Evolutionary conservation across 2,113 vertebrate species (phyloP).

Genomic region (rat (Rattus norvegicus)): DNA sequence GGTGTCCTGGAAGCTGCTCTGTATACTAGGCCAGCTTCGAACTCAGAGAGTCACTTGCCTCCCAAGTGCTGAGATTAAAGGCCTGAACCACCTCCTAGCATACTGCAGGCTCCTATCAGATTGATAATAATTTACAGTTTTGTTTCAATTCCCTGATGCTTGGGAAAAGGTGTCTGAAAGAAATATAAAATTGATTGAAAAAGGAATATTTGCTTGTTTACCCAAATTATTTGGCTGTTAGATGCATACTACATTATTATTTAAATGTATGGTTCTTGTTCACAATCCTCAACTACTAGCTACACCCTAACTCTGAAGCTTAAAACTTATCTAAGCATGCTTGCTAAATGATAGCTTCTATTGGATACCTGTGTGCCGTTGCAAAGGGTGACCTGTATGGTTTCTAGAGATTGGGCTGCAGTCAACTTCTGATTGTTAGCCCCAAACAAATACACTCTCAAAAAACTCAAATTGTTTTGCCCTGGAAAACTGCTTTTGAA

Average conservation of each 20-base stretch:
- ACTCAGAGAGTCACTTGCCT: not conserved
- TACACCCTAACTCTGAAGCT: not conserved
- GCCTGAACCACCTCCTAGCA: not conserved
- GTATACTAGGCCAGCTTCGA: not conserved
- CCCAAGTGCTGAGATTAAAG: not conserved
- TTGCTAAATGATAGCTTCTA: not conserved
- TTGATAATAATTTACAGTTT: not conserved
- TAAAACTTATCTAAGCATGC: not conserved
- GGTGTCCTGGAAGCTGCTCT: not conserved
- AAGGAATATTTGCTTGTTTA: not conserved
- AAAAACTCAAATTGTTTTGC: not conserved
- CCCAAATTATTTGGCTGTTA: not conserved
- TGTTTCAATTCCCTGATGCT: not conserved
- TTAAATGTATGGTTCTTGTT: not conserved
- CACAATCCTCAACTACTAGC: not conserved
- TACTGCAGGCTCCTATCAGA: not conserved
- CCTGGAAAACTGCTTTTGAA: not conserved
- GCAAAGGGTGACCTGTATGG: not conserved
- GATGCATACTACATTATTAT: not conserved
- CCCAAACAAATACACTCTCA: not conserved
- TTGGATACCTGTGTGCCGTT: not conserved
- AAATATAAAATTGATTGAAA: not conserved
- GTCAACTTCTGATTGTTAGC: not conserved
- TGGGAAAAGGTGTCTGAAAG: not conserved
- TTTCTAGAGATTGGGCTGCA: not conserved